These are phyloP conservation scores for Pantherophis vulpinus DNA, from an alignment of 2,797 vertebrate species.

Conservation along the genomic window DNA sequence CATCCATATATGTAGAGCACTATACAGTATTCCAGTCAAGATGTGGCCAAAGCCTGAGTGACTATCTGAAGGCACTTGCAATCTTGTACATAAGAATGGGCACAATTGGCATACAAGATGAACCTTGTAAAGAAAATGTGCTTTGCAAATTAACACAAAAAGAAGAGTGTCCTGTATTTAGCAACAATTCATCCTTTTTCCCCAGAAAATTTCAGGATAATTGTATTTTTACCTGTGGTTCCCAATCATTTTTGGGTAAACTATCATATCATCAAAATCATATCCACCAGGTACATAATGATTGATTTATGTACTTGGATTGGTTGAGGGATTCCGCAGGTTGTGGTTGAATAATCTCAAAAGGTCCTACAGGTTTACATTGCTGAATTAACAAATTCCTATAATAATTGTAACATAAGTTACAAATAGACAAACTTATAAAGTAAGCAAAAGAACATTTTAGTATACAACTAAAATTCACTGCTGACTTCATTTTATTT, in stretches of 20 bases:
- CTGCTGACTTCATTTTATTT: neutral
- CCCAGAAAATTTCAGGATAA: neutral
- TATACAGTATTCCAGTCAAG: neutral
- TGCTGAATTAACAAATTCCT: neutral
- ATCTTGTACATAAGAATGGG: neutral
- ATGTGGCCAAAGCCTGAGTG: neutral
- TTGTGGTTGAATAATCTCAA: neutral
- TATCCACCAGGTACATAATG: neutral
- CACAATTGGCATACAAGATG: neutral
- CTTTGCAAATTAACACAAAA: fast-evolving
- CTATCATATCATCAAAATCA: neutral
- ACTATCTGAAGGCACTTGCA: neutral
- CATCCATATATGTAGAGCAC: neutral
- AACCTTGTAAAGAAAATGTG: neutral
- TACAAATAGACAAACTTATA: neutral
- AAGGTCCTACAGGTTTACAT: neutral
- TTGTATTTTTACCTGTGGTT: neutral
- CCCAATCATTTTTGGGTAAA: neutral
- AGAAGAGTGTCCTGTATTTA: neutral
- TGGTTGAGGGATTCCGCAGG: neutral
- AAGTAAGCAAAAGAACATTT: neutral
- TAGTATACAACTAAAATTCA: neutral
- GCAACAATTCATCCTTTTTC: neutral
- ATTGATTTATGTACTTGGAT: neutral
- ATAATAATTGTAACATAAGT: neutral